Evolutionary conservation across 2,797 vertebrate genomes (phyloP).

Genomic region (Myotis pilosus): DNA sequence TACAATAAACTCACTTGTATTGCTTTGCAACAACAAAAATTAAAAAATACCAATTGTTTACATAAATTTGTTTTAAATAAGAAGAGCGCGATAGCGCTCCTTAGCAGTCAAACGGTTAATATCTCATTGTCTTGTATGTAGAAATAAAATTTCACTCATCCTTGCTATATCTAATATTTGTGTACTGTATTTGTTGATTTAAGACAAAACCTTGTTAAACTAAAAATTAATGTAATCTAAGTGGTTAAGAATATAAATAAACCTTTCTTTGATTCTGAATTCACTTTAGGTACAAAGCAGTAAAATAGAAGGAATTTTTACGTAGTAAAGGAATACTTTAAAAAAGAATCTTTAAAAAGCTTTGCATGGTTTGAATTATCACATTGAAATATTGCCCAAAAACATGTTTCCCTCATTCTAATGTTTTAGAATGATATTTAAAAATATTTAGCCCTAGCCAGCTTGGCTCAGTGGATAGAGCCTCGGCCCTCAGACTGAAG

Average conservation of each 20-base stretch:
- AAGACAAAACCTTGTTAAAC: not conserved
- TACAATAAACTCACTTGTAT: too few species aligned
- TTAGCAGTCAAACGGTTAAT: not conserved
- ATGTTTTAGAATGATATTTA: slow-evolving; percentile 11
- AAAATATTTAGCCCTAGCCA: not conserved
- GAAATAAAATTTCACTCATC: not conserved
- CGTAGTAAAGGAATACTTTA: not conserved
- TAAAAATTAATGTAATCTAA: slow-evolving; percentile 41
- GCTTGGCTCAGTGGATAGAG: too few species aligned
- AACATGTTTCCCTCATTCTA: not conserved
- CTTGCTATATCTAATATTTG: not conserved
- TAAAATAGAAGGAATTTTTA: not conserved
- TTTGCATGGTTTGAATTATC: slow-evolving; percentile 6
- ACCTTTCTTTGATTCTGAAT: slow-evolving; percentile 35
- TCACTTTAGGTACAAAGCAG: not conserved
- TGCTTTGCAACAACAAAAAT: too few species aligned
- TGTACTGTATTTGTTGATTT: not conserved
- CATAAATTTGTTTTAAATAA: too few species aligned
- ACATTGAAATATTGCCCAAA: slow-evolving; percentile 18
- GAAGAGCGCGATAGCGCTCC: too few species aligned
- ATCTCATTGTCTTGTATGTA: not conserved
- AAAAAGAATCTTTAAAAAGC: slow-evolving; percentile 15
- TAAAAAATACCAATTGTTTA: too few species aligned
- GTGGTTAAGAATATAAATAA: not conserved
- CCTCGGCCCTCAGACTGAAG: too few species aligned